Evolutionary conservation across 1,140 invertebrate species (phyloP).

Genomic region (Drosophila lacteicornis): DNA sequence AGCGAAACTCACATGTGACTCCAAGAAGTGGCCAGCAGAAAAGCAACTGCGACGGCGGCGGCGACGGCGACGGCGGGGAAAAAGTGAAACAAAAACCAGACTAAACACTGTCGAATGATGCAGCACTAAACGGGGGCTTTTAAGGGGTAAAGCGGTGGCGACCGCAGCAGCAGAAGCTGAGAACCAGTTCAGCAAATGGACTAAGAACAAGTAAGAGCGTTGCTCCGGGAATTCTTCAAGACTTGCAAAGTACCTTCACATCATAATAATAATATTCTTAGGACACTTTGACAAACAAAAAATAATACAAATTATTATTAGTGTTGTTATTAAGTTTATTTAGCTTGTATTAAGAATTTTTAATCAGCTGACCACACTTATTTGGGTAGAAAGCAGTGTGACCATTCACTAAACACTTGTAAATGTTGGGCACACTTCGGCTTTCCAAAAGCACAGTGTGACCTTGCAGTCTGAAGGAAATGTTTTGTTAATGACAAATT

Average conservation of each 20-base stretch:
- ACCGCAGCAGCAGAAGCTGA: constrained; percentile 54
- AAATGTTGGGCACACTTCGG: not conserved
- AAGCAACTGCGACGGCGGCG: not conserved
- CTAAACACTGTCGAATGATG: constrained; percentile 72
- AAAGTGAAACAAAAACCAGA: constrained; percentile 83
- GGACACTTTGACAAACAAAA: not conserved
- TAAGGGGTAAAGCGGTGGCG: constrained; percentile 17
- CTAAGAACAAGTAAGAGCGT: constrained; percentile 49
- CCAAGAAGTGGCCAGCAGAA: constrained; percentile 24
- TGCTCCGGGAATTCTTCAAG: constrained; percentile 4
- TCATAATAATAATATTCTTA: not conserved
- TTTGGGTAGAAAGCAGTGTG: no score
- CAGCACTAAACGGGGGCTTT: constrained; percentile 31
- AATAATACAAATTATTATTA: not conserved
- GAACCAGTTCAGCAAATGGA: constrained; percentile 77
- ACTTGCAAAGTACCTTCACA: not conserved
- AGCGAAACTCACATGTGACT: constrained; percentile 67
- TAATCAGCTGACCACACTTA: not conserved
- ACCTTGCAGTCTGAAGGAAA: not conserved
- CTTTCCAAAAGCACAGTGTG: not conserved
- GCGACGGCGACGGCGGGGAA: constrained; percentile 38
- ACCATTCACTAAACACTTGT: not conserved
- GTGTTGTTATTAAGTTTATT: no score
- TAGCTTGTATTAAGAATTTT: not conserved
- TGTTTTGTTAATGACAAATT: rapidly evolving